A percentile compares a stretch with the other conserved stretches of the same genome.
Conservation (phyloP, 2,113 vertebrate genomes). For the Nanorana parkeri region DNA sequence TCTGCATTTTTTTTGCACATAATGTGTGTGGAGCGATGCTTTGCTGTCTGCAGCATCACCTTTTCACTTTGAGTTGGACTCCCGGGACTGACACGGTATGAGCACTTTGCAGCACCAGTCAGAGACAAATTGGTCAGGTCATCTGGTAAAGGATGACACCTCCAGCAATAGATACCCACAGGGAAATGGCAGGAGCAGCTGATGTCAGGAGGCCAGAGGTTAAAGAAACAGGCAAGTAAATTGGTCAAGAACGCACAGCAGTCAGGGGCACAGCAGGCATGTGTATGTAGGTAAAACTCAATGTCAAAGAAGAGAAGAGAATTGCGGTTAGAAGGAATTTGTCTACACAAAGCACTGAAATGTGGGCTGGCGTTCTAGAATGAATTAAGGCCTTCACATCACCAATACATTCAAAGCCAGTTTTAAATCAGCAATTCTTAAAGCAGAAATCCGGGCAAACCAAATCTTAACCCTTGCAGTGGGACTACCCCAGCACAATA, state of each 20-base stretch:
- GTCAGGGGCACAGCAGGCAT: background rate
- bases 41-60: background rate
- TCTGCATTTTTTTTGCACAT: too few species aligned
- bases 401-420: too few species aligned
- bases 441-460: too few species aligned
- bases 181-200: background rate
- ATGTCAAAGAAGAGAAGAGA: background rate
- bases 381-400: too few species aligned
- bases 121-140: background rate
- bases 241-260: background rate
- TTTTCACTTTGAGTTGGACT: background rate
- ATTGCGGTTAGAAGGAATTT: background rate
- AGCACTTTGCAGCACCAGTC: background rate
- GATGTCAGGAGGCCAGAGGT: background rate
- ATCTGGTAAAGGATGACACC: background rate
- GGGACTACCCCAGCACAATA: too few species aligned
- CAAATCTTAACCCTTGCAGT: too few species aligned
- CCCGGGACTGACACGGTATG: background rate
- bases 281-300: background rate
- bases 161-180: background rate
- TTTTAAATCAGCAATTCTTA: too few species aligned
- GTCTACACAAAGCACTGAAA: background rate
- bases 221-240: background rate
- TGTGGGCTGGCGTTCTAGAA: background rate
- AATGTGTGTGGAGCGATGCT: background rate